Conservation (phyloP, 2,797 vertebrate species). For the Melanotaenia nigrans region DNA sequence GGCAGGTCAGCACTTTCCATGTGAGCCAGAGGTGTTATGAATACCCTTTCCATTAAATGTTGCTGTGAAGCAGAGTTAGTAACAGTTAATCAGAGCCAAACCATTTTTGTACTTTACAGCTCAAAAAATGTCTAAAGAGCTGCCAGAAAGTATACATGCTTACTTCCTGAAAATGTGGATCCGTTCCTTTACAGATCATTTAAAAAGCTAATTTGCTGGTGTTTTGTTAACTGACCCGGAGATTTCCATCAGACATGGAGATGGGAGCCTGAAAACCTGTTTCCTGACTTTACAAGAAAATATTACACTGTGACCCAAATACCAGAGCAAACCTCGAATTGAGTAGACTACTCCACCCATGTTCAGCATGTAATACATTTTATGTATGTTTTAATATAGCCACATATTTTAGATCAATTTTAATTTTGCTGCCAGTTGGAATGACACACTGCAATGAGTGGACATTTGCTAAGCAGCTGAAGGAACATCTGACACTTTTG, state of each 20-base stretch:
- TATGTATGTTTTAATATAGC: constrained; percentile 64
- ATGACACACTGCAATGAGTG: constrained; percentile 48
- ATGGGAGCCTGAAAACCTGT: neutral
- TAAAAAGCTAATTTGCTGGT: neutral
- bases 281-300: constrained; percentile 22
- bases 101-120: too few relatives aligned
- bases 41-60: too few relatives aligned
- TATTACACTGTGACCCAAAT: constrained; percentile 33
- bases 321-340: constrained; percentile 26
- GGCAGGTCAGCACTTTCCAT: too few relatives aligned
- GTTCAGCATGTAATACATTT: constrained; percentile 50
- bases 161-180: neutral
- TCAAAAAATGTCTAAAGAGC: too few relatives aligned
- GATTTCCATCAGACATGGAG: constrained; percentile 3
- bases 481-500: constrained; percentile 57
- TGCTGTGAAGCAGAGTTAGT: neutral
- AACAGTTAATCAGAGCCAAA: neutral
- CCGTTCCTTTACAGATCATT: neutral
- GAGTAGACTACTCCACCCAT: constrained; percentile 30
- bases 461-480: constrained; percentile 70
- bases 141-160: neutral
- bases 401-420: constrained; percentile 55
- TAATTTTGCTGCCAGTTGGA: constrained; percentile 52
- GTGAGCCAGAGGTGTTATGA: too few relatives aligned
- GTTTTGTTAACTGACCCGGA: neutral